Conservation (phyloP, 2,888 invertebrate species). For the Therioaphis trifolii region DNA sequence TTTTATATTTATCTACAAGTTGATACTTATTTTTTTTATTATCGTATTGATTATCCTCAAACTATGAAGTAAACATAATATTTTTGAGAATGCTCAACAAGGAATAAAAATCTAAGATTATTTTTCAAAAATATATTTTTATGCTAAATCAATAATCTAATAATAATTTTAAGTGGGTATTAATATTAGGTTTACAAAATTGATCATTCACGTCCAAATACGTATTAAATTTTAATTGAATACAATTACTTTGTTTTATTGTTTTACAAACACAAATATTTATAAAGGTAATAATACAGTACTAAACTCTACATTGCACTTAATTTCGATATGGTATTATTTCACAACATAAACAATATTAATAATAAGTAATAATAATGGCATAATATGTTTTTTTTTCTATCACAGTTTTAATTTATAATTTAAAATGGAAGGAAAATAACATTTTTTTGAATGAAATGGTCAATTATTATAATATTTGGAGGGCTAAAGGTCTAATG, state of each 20-base stretch:
- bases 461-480: constrained; percentile 73
- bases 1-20: too few relatives aligned
- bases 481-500: constrained; percentile 89
- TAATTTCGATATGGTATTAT: constrained; percentile 61
- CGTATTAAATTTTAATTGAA: constrained; percentile 41
- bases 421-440: constrained; percentile 59
- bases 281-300: constrained; percentile 44
- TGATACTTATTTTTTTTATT: too few relatives aligned
- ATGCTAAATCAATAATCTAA: constrained; percentile 41
- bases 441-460: constrained; percentile 38
- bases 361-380: constrained; percentile 34
- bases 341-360: constrained; percentile 57
- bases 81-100: too few relatives aligned
- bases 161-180: background rate
- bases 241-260: constrained; percentile 52
- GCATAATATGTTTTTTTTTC: constrained; percentile 39
- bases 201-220: constrained; percentile 25
- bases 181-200: constrained; percentile 26
- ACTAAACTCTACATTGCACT: constrained; percentile 56
- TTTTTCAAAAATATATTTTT: constrained; percentile 49
- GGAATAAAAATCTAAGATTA: background rate
- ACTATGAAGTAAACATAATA: too few relatives aligned
- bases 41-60: too few relatives aligned
- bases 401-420: constrained; percentile 60
- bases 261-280: constrained; percentile 30